Evolutionary conservation across 2,797 vertebrate genomes (phyloP).

Genomic region (Meriones psammophilus): DNA sequence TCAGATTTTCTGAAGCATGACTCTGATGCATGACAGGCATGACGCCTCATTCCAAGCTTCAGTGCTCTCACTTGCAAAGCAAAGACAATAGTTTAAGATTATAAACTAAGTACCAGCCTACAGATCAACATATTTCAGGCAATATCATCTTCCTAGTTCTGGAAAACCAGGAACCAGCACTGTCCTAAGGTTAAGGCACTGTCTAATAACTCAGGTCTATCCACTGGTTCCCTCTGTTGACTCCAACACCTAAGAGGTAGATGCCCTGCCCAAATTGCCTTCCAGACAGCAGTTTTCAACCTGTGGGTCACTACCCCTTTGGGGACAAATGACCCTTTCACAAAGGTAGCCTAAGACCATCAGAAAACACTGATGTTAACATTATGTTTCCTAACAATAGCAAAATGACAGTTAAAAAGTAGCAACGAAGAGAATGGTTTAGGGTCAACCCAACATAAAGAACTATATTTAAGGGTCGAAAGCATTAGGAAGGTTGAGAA

Average conservation of each 20-base stretch:
- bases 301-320: background rate
- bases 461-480: background rate
- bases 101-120: background rate
- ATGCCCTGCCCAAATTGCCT: too few relatives aligned
- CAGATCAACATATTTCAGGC: background rate
- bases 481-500: background rate
- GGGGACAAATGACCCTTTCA: background rate
- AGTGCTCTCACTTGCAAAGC: background rate
- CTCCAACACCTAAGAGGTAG: rapidly evolving
- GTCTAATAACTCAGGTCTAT: background rate
- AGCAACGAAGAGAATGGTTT: background rate
- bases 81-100: background rate
- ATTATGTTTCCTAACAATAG: background rate
- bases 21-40: background rate
- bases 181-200: background rate
- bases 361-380: background rate
- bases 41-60: background rate
- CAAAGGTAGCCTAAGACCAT: background rate
- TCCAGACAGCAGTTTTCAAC: background rate
- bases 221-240: background rate
- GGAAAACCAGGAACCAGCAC: background rate
- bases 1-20: background rate
- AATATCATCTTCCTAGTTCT: background rate
- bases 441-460: background rate
- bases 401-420: background rate